Evolutionary conservation across 2,888 invertebrate species (phyloP).

Genomic region (Crossocerus cetratus): DNA sequence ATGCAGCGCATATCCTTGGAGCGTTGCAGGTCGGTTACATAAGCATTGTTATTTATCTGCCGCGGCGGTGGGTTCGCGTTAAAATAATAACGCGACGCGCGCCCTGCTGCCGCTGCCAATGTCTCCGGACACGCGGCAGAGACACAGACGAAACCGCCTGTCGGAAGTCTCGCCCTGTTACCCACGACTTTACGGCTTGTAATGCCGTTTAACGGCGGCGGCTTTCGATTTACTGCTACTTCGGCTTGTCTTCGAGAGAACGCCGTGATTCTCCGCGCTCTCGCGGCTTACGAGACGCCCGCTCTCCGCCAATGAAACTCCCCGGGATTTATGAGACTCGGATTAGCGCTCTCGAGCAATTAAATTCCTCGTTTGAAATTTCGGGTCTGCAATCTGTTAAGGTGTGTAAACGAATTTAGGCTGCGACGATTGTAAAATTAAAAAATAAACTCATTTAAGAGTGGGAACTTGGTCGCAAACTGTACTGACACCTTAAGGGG

Average conservation of each 20-base stretch:
- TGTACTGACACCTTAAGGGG: no score
- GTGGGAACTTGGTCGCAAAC: no score
- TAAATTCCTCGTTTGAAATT: no score
- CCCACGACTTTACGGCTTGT: constrained; percentile 34
- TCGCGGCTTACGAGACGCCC: background rate
- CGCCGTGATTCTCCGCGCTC: background rate
- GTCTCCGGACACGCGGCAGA: constrained; percentile 46
- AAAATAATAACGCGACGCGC: constrained; percentile 68
- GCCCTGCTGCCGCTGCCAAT: constrained; percentile 54
- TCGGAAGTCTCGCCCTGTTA: constrained; percentile 54
- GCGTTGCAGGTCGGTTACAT: constrained; percentile 58
- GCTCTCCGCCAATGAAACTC: background rate
- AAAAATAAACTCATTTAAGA: no score
- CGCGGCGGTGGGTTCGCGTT: constrained; percentile 63
- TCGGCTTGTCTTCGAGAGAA: background rate
- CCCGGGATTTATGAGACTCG: no score
- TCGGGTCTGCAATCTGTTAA: no score
- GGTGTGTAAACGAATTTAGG: no score
- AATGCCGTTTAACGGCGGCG: constrained; percentile 37
- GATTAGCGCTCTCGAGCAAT: no score
- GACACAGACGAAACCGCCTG: constrained; percentile 34
- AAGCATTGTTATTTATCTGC: constrained; percentile 71
- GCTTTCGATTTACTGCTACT: constrained; percentile 32
- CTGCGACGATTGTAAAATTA: no score
- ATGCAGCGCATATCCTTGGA: constrained; percentile 41